phyloP scores from a whole-genome alignment of 2,888 invertebrate species.

The Pomacea canaliculata region DNA sequence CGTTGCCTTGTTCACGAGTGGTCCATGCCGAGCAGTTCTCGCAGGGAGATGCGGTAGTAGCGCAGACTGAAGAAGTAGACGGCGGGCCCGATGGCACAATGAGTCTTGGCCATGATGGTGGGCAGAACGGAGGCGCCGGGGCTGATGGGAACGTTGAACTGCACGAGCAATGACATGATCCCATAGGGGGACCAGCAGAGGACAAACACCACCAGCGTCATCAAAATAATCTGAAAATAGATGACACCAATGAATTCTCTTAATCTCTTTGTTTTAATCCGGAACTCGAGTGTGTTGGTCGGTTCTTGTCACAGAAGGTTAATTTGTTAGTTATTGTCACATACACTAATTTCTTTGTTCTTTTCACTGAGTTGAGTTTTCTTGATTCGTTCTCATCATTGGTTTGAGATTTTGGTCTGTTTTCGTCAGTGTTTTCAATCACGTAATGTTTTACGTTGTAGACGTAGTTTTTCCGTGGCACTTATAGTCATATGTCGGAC shows the following conservation, averaged over 20 bases:
- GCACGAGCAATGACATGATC: conserved; percentile 25
- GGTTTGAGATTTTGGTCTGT: too few species aligned
- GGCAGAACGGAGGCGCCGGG: conserved; percentile 24
- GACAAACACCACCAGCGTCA: conserved; percentile 25
- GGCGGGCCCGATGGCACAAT: conserved; percentile 32
- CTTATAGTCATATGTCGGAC: too few species aligned
- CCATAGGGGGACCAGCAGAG: conserved; percentile 27
- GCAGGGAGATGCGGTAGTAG: conserved; percentile 15
- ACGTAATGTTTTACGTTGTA: too few species aligned
- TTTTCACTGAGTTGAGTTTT: too few species aligned
- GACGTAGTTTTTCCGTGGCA: too few species aligned
- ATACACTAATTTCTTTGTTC: not conserved
- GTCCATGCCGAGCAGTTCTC: conserved; percentile 14
- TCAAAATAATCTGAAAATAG: conserved; percentile 23
- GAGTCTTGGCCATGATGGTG: conserved; percentile 38
- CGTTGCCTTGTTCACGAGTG: too few species aligned
- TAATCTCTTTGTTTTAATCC: not conserved
- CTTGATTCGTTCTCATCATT: too few species aligned
- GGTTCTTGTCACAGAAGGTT: not conserved
- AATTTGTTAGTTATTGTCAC: not conserved
- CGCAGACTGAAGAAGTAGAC: conserved; percentile 29
- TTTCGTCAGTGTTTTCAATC: too few species aligned
- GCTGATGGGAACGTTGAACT: conserved; percentile 16
- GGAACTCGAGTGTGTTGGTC: not conserved
- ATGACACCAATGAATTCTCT: not conserved